Conservation (phyloP, 2,113 vertebrate species). For the Probosciger aterrimus region DNA sequence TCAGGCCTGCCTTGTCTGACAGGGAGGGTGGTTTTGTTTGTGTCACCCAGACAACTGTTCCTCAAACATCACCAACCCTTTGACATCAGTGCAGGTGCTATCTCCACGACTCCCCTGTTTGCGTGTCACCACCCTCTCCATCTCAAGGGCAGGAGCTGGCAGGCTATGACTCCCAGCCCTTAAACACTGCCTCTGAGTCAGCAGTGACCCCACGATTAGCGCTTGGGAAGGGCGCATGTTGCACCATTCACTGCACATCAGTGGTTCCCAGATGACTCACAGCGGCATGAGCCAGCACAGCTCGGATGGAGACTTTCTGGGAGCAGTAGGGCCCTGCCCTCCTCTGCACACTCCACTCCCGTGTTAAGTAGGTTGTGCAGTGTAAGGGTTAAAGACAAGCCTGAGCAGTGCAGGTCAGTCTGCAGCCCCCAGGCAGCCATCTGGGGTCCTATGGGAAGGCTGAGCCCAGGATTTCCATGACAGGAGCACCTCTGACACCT, state of each 20-base stretch:
- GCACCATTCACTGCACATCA: background rate
- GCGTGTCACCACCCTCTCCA: background rate
- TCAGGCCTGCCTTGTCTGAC: background rate
- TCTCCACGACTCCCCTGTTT: background rate
- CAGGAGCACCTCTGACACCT: background rate
- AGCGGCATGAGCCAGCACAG: background rate
- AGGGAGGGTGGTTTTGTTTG: background rate
- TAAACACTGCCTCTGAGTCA: background rate
- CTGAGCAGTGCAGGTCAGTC: background rate
- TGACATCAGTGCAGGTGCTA: background rate
- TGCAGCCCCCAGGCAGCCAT: background rate
- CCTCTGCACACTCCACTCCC: background rate
- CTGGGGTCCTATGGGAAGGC: background rate
- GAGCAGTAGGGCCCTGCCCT: background rate
- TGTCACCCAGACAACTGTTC: background rate
- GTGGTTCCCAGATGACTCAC: background rate
- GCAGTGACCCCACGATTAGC: accelerated
- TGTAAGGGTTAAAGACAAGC: background rate
- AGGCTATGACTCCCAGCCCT: background rate
- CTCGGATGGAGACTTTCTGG: background rate
- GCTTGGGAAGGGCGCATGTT: background rate
- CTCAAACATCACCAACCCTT: background rate
- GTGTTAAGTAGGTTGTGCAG: accelerated
- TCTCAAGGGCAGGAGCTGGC: background rate
- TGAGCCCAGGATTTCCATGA: background rate